Evolutionary conservation across 2,888 invertebrate genomes (phyloP).

Genomic region (Apamea monoglypha): DNA sequence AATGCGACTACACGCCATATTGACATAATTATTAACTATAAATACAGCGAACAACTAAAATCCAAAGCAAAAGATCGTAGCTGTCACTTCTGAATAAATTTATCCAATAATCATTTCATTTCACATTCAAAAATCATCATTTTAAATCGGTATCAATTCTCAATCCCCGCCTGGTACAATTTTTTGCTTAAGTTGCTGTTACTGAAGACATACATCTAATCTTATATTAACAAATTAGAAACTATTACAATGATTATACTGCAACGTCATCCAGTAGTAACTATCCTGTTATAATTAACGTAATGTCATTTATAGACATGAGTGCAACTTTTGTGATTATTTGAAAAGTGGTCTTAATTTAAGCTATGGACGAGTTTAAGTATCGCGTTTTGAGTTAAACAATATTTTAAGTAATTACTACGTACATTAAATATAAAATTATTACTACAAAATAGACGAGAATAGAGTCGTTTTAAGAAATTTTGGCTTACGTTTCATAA

Average conservation of each 20-base stretch:
- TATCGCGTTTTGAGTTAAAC: conserved; percentile 49
- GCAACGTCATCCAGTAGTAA: conserved; percentile 27
- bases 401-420: conserved; percentile 39
- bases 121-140: conserved; percentile 15
- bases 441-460: conserved; percentile 43
- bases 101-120: not conserved
- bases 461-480: conserved; percentile 47
- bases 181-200: conserved; percentile 64
- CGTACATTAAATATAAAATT: conserved; percentile 35
- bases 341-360: conserved; percentile 18
- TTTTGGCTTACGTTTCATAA: conserved; percentile 59
- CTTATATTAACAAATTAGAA: conserved; percentile 66
- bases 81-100: conserved; percentile 47
- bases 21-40: conserved; percentile 64
- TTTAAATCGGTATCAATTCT: conserved; percentile 21
- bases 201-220: conserved; percentile 64
- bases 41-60: conserved; percentile 70
- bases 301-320: conserved; percentile 29
- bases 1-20: conserved; percentile 73
- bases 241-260: conserved; percentile 58
- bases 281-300: not conserved
- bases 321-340: conserved; percentile 36
- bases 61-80: conserved; percentile 72
- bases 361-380: conserved; percentile 49
- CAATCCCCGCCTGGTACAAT: conserved; percentile 65